A percentile compares a stretch with the other conserved stretches of the same genome.
Conservation (phyloP, 2,888 invertebrate species). For the Watsonalla cultraria region DNA sequence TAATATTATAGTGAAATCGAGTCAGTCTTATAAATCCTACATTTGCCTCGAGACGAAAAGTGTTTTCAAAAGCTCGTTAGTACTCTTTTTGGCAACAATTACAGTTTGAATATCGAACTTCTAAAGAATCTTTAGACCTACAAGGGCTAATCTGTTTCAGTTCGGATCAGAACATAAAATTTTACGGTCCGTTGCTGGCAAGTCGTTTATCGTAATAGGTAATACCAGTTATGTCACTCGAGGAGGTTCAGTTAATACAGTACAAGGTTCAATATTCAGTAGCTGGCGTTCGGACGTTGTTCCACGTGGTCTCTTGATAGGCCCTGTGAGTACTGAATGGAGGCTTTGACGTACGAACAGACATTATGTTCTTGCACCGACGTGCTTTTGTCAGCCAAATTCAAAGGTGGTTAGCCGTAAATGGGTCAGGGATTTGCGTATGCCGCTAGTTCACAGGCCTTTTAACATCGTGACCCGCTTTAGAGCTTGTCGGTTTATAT, state of each 20-base stretch:
- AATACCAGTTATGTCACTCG: slow-evolving; percentile 33
- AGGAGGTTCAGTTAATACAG: slow-evolving; percentile 20
- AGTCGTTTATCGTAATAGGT: slow-evolving; percentile 38
- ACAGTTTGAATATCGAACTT: not conserved
- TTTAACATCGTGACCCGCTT: slow-evolving; percentile 14
- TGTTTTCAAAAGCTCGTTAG: not conserved
- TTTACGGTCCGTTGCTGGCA: slow-evolving; percentile 38
- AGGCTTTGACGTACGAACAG: slow-evolving; percentile 48
- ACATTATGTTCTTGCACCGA: slow-evolving; percentile 68
- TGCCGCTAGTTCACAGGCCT: slow-evolving; percentile 29
- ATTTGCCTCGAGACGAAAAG: not conserved
- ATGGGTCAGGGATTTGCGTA: slow-evolving; percentile 67
- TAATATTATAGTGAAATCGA: not conserved
- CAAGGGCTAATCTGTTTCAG: slow-evolving; percentile 17
- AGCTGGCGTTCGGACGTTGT: slow-evolving; percentile 24
- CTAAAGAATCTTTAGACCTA: not conserved
- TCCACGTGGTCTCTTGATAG: slow-evolving; percentile 44
- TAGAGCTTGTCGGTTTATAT: slow-evolving; percentile 13
- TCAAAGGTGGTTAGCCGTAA: slow-evolving; percentile 66
- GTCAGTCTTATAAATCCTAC: not conserved
- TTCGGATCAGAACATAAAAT: slow-evolving; percentile 36
- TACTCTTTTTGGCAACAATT: not conserved
- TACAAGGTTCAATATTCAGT: slow-evolving; percentile 2
- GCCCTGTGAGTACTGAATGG: slow-evolving; percentile 66
- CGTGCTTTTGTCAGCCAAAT: slow-evolving; percentile 66